Conservation (phyloP, 2,797 vertebrate species). For the Sebastes trivittatus region DNA sequence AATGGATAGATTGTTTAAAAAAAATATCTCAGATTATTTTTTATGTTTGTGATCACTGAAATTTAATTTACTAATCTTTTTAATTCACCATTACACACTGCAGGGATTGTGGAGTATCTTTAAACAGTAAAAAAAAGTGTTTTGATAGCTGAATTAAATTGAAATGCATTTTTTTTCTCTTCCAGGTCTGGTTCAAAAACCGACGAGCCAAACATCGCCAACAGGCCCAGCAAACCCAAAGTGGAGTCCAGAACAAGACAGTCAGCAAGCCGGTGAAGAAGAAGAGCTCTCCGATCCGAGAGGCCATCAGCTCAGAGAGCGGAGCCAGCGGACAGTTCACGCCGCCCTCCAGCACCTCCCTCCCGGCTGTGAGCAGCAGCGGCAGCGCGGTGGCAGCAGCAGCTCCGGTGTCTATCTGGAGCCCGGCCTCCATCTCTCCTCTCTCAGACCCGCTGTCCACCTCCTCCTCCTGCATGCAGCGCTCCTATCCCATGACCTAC, state of each 20-base stretch:
- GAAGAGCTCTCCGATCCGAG: conserved; percentile 90
- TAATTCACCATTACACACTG: no score
- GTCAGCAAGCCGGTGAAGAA: conserved; percentile 88
- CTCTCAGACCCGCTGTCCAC: conserved; percentile 93
- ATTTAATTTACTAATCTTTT: no score
- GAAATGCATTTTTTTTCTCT: accelerated
- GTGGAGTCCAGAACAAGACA: conserved; percentile 89
- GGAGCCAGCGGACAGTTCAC: conserved; percentile 92
- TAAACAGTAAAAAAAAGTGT: neutral
- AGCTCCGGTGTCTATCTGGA: conserved; percentile 95
- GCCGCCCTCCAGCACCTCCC: conserved; percentile 89
- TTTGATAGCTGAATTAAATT: neutral
- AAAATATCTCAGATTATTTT: no score
- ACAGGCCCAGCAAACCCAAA: conserved; percentile 86
- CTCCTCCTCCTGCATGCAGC: conserved; percentile 96
- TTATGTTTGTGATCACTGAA: no score
- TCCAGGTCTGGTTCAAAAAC: conserved; percentile 97
- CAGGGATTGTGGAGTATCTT: no score
- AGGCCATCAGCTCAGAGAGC: conserved; percentile 89
- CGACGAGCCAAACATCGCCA: conserved; percentile 94
- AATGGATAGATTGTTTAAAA: no score
- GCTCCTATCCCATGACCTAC: conserved; percentile 95
- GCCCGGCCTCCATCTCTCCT: conserved; percentile 95
- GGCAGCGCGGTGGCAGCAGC: conserved; percentile 81
- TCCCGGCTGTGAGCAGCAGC: conserved; percentile 89